Evolutionary conservation across 1,140 invertebrate species (phyloP).

Genomic region (Lasioglossum albipes): DNA sequence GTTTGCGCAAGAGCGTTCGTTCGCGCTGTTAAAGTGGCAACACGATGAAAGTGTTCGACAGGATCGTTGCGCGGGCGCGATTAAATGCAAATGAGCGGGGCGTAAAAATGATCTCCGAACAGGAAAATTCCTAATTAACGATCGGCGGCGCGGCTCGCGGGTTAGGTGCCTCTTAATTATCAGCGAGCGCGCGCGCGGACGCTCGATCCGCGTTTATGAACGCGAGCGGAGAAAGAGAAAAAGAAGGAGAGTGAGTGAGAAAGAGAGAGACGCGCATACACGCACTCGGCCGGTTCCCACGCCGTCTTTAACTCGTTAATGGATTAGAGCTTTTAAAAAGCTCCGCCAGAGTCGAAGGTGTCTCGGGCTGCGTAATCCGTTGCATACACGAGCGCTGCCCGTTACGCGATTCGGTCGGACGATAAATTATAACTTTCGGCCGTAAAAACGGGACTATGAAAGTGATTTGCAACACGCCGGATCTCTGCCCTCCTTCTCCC

Average conservation of each 20-base stretch:
- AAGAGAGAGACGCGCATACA: constrained; percentile 17
- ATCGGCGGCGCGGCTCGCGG: neutral
- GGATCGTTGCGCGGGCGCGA: constrained; percentile 5
- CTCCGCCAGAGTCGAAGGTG: constrained; percentile 15
- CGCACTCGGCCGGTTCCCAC: constrained; percentile 49
- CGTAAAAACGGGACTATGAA: constrained; percentile 70
- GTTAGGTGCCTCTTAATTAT: constrained; percentile 26
- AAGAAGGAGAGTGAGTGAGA: too few relatives aligned
- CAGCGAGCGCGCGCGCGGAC: neutral
- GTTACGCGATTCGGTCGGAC: constrained; percentile 55
- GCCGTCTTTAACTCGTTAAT: constrained; percentile 58
- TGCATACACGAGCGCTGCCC: constrained; percentile 26
- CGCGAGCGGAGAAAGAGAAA: neutral
- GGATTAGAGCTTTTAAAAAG: constrained; percentile 56
- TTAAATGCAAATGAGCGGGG: constrained; percentile 4
- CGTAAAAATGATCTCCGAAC: constrained; percentile 1
- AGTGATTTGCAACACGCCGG: constrained; percentile 63
- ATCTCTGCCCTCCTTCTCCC: too few relatives aligned
- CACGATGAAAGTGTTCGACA: neutral
- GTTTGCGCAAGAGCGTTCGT: neutral
- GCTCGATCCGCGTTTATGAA: constrained; percentile 28
- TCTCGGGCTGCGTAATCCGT: constrained; percentile 43
- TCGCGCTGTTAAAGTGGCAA: neutral
- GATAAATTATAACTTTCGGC: constrained; percentile 67
- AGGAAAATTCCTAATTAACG: constrained; percentile 46